phyloP scores from a whole-genome alignment of 2,888 invertebrate genomes.

The Platyscelio sp. region DNA sequence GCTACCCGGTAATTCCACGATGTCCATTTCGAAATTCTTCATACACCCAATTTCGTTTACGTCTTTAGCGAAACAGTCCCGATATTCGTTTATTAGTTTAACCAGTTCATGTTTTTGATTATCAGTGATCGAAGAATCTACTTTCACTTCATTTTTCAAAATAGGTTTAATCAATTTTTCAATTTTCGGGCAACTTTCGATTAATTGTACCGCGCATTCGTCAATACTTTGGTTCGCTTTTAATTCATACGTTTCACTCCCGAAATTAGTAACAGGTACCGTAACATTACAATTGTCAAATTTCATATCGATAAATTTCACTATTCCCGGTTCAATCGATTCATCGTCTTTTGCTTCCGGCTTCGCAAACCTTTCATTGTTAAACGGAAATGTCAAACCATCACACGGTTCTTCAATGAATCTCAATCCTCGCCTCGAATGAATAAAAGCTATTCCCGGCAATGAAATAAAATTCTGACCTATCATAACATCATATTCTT shows the following conservation, averaged over 20 bases:
- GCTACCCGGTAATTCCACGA: constrained; percentile 2
- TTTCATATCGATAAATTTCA: constrained; percentile 29
- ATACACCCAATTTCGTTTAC: constrained; percentile 16
- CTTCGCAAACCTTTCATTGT: not conserved
- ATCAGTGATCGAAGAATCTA: not conserved
- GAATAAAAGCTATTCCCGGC: constrained; percentile 3
- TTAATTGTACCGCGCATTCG: not conserved
- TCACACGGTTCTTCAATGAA: constrained; percentile 1
- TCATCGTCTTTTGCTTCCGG: not conserved
- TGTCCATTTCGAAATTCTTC: constrained; percentile 16
- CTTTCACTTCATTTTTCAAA: not conserved
- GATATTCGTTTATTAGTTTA: constrained; percentile 36
- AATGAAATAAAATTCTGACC: constrained; percentile 1
- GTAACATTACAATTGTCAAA: not conserved
- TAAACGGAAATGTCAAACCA: not conserved
- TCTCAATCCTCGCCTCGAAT: not conserved
- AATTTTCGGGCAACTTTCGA: not conserved
- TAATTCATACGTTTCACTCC: not conserved
- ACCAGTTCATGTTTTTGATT: constrained; percentile 36
- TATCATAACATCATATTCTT: not conserved
- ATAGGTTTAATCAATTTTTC: constrained; percentile 9
- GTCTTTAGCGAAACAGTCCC: constrained; percentile 25
- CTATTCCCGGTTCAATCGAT: constrained; percentile 5
- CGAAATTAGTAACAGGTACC: constrained; percentile 21
- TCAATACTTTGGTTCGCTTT: not conserved